Evolutionary conservation across 1,140 invertebrate species (phyloP).

Genomic region (Heliconius eleuchia): DNA sequence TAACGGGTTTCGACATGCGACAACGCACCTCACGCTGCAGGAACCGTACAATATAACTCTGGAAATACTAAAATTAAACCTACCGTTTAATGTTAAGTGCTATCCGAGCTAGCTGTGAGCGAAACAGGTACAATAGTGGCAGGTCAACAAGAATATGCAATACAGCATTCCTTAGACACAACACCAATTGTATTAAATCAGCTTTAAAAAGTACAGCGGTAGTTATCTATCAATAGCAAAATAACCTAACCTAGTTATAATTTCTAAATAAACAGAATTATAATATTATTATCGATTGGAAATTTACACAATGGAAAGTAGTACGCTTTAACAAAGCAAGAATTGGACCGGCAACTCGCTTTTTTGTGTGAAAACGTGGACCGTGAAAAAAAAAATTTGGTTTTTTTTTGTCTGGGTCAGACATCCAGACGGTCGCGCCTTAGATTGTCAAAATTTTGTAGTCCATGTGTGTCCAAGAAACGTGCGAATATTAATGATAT

Average conservation of each 20-base stretch:
- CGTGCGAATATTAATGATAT: constrained; percentile 42
- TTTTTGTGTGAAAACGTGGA: constrained; percentile 46
- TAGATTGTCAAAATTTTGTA: constrained; percentile 36
- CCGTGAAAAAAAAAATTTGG: constrained; percentile 37
- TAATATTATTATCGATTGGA: constrained; percentile 26
- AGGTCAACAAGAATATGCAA: neutral
- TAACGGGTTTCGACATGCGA: constrained; percentile 59
- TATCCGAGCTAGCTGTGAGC: neutral
- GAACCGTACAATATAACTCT: constrained; percentile 32
- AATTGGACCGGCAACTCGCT: constrained; percentile 47
- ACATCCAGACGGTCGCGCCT: constrained; percentile 46
- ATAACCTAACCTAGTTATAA: constrained; percentile 3
- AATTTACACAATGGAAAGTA: constrained; percentile 44
- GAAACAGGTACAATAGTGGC: neutral
- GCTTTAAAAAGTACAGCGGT: neutral
- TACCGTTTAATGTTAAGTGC: constrained; percentile 8
- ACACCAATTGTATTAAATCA: neutral
- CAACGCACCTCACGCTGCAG: constrained; percentile 43
- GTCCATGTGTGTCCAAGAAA: constrained; percentile 29
- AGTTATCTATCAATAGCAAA: neutral
- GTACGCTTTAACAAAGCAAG: constrained; percentile 37
- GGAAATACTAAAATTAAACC: constrained; percentile 33
- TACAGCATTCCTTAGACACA: neutral
- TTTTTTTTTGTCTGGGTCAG: constrained; percentile 48
- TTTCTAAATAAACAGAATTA: neutral